Base-by-base conservation (phyloP, 2,888 invertebrate genomes). In the Drosophila nigritarsus region DNA sequence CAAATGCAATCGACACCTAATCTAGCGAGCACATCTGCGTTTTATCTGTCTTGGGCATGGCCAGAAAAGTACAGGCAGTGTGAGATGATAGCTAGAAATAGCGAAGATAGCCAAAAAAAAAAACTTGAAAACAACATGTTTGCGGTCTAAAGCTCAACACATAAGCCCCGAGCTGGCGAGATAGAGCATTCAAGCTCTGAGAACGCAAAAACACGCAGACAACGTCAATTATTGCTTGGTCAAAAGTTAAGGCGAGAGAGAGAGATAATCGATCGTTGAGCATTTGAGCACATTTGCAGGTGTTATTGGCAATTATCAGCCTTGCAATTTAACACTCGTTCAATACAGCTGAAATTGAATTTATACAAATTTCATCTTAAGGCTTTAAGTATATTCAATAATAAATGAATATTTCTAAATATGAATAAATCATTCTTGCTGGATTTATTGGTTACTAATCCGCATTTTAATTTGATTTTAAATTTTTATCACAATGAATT, bases 1-100 rank as follows among this genome's bases (percentile, higher is more conserved):
- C 56, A 79, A 80, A 71, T 85, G 86, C 75, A 83, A 86, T 88
- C 86, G 88, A 78, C 85, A 85, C 88, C 82, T 78, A 79, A 83
- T 83, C 75, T 73, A 55, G 50, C 55, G 72, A 42, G 61, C 67
- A 72, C 82, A 81, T 72, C 73, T 80, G 72, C 48, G 71, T 78
- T 74, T 80, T 65, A 76, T 79, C 68, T 65, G 61, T 51, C 29
- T 13, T 24, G 55, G 58, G 72, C 77, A 74, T 71, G 73, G 40
- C 42, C 13, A 9, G 45, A 18, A 32, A 45, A 48, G 13, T 24
- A 50, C 42, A 49, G 30, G 18, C 24, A 53, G 34, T 24, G 15
- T 34, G 53, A 6, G 53, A 3, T 18, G n/a, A n/a, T n/a, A 32
- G 36, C 45, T 18, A 29, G 32, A 32, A 32, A 9, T 32, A 32